Base-by-base conservation (phyloP, 2,888 invertebrate genomes). In the Rhagium mordax region DNA sequence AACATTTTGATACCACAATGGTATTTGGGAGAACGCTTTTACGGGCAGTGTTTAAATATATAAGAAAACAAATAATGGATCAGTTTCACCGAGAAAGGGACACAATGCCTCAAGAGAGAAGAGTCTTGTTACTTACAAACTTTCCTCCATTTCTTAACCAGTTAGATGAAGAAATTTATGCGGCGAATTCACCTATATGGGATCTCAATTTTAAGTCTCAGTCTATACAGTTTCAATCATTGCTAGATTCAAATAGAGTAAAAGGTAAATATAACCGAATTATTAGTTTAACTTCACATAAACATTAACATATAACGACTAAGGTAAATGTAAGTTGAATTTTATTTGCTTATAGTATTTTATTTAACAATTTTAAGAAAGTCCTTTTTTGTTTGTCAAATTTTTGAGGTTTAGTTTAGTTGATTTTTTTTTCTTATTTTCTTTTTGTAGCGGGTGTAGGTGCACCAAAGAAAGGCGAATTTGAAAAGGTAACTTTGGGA, bases 101-200 rank as follows among this genome's bases (percentile, higher is more conserved):
- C 85, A 93, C 95, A 69, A 96, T 98, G 93, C 94, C 96, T 0
- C 93, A 94, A 0, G 97, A 98, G 81, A 96, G 96, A 84, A 89
- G 94, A 83, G 91, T 94, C 0, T 89, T 97, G 67, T 94, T 97
- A 0, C 89, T 98, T 6, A 95, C 94, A 0, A 96, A 97, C 87
- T 96, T 98, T 88, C 98, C 98, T 0, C 95, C 96, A 72, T 98
- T 98, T 88, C 89, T 98, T 71, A 94, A 96, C 13, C 90, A 96
- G 84, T 89, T 98, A 7, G 96, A 98, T 82, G 94, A 94, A 74
- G 98, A 98, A 85, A 93, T 98, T 66, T 94, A 96, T 86, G 93
- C 94, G 20, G 90, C 93, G 21, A 94, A 91, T 83, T 98, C 98
- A 0, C 96, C 97, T 0, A 97, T 98, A 77, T 98, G 98, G 97